Conservation (phyloP, 2,113 vertebrate genomes). For the Pao palembangensis region DNA sequence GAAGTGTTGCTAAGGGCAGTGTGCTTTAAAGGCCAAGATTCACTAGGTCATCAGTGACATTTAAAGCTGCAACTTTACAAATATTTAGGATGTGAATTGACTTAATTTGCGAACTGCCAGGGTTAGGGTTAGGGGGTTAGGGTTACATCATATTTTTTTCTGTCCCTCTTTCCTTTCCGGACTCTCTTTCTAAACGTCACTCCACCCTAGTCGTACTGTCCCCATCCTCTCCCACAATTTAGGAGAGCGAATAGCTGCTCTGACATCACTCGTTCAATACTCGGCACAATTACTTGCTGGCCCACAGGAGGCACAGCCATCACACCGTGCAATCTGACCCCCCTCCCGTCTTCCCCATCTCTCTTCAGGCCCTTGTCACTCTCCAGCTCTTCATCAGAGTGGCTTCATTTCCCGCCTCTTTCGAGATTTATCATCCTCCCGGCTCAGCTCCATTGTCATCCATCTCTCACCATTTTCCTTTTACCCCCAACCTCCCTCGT, state of each 20-base stretch:
- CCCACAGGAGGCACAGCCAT: slow-evolving; percentile 21
- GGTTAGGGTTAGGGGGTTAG: no score
- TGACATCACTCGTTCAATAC: slow-evolving; percentile 51
- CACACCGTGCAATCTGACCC: slow-evolving; percentile 36
- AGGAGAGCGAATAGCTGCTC: slow-evolving; percentile 48
- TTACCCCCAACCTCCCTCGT: slow-evolving; percentile 6
- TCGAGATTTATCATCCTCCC: slow-evolving; percentile 15
- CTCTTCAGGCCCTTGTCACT: slow-evolving; percentile 21
- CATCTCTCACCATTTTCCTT: slow-evolving; percentile 39
- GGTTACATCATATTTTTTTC: no score
- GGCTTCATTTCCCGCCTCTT: slow-evolving; percentile 23
- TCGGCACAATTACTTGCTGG: slow-evolving; percentile 41
- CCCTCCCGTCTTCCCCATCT: slow-evolving; percentile 15
- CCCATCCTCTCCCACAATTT: slow-evolving; percentile 32
- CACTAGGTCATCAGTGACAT: slow-evolving; percentile 7
- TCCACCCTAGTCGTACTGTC: slow-evolving; percentile 27
- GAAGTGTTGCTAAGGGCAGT: no score
- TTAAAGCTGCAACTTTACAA: slow-evolving; percentile 13
- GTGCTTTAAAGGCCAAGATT: not conserved
- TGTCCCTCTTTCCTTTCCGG: not conserved
- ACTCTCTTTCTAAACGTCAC: slow-evolving; percentile 37
- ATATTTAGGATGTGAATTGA: slow-evolving; percentile 29
- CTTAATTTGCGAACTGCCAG: not conserved
- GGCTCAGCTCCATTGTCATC: slow-evolving; percentile 9
- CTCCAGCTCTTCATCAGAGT: slow-evolving; percentile 4